Conservation (phyloP, 1,140 invertebrate species). For the Aphidius ervi region DNA sequence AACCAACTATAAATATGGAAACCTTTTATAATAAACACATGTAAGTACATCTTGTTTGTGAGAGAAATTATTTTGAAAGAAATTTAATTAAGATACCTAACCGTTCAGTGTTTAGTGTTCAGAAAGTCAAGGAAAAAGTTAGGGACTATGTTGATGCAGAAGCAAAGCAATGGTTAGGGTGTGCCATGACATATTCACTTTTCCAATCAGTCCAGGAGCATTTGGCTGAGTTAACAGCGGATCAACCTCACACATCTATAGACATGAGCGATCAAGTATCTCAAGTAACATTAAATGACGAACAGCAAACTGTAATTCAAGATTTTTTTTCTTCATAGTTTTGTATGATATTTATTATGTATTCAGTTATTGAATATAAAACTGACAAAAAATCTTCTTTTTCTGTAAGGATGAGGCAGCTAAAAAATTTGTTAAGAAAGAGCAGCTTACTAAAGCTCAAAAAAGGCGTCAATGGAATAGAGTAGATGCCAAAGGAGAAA, state of each 20-base stretch:
- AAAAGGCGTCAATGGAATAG: constrained; percentile 84
- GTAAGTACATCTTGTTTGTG: constrained; percentile 59
- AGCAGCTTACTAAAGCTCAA: constrained; percentile 86
- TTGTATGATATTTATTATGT: neutral
- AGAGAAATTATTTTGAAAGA: neutral
- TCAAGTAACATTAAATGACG: constrained; percentile 36
- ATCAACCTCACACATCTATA: constrained; percentile 60
- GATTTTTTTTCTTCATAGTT: neutral
- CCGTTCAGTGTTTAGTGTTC: constrained; percentile 56
- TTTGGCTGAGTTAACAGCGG: constrained; percentile 63
- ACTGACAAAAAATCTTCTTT: neutral
- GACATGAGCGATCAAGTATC: constrained; percentile 35
- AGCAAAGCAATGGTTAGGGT: constrained; percentile 76
- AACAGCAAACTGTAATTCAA: constrained; percentile 14
- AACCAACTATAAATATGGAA: constrained; percentile 80
- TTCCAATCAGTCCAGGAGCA: constrained; percentile 91
- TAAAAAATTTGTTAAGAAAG: constrained; percentile 63
- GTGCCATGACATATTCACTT: constrained; percentile 90
- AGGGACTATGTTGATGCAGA: constrained; percentile 63
- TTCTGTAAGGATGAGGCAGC: constrained; percentile 44
- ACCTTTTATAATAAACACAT: constrained; percentile 91
- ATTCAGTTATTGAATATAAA: too few relatives aligned
- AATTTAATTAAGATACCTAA: too few relatives aligned
- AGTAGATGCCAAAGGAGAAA: constrained; percentile 76
- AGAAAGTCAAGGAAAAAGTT: constrained; percentile 70